phyloP scores from a whole-genome alignment of 2,888 invertebrate genomes.

The Plemyria rubiginata region DNA sequence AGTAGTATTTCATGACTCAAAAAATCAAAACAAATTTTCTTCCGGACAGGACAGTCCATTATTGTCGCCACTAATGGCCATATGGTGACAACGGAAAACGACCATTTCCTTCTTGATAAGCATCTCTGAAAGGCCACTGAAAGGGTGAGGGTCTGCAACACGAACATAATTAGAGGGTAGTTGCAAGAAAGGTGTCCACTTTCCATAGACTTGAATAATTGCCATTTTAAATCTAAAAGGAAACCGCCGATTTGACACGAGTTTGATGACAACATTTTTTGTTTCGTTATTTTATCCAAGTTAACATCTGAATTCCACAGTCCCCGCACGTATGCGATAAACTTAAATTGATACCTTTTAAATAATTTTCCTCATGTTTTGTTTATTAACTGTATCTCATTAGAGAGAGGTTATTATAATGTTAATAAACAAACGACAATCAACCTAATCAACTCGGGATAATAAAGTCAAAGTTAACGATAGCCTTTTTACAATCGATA shows the following conservation, averaged over 20 bases:
- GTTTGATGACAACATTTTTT: constrained; percentile 4
- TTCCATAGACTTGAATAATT: constrained; percentile 49
- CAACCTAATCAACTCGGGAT: constrained; percentile 34
- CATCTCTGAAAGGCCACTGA: constrained; percentile 82
- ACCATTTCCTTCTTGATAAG: constrained; percentile 83
- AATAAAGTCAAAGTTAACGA: constrained; percentile 61
- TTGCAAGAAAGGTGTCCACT: constrained; percentile 55
- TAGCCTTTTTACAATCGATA: constrained; percentile 61
- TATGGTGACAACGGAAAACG: constrained; percentile 83
- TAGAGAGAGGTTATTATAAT: constrained; percentile 34
- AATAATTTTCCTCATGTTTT: constrained; percentile 17
- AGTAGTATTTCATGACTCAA: constrained; percentile 25
- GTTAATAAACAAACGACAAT: constrained; percentile 34
- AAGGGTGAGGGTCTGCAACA: constrained; percentile 75
- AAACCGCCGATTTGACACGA: constrained; percentile 53
- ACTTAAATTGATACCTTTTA: constrained; percentile 1
- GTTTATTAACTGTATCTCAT: constrained; percentile 26
- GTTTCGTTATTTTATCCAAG: not conserved
- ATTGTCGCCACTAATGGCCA: constrained; percentile 77
- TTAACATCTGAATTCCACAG: not conserved
- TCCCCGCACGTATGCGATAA: not conserved
- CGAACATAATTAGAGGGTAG: constrained; percentile 67
- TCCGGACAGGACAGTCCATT: constrained; percentile 73
- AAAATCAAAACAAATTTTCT: constrained; percentile 43
- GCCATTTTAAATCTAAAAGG: constrained; percentile 64